A percentile compares a stretch with the other conserved stretches of the same genome.
Evolutionary conservation across 2,797 vertebrate genomes (phyloP).

Genomic region (Etheostoma perlongum): DNA sequence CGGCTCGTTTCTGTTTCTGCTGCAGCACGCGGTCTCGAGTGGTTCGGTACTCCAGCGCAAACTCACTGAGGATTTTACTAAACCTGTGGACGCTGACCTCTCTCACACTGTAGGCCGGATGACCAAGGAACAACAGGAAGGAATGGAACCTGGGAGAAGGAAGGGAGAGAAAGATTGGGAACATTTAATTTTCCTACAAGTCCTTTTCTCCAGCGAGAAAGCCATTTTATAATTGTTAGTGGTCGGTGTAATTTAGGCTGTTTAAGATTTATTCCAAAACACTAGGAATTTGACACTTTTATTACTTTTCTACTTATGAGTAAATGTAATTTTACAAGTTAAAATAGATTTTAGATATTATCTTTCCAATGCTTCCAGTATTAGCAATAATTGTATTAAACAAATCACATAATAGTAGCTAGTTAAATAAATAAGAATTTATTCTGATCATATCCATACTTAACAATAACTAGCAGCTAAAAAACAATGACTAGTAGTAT

Average conservation of each 20-base stretch:
- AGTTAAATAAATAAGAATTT: too few relatives aligned
- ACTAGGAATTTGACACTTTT: too few relatives aligned
- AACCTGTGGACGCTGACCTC: slow-evolving; percentile 95
- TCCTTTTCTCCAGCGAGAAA: neutral
- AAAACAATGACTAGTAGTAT: neutral
- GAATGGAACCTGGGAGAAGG: slow-evolving; percentile 89
- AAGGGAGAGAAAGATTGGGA: neutral
- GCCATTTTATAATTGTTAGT: neutral
- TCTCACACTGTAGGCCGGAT: slow-evolving; percentile 90
- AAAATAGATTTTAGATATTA: too few relatives aligned
- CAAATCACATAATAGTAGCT: too few relatives aligned
- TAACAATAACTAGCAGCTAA: neutral
- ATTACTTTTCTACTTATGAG: too few relatives aligned
- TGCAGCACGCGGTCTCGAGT: slow-evolving; percentile 94
- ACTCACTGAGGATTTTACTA: slow-evolving; percentile 95
- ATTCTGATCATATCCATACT: too few relatives aligned
- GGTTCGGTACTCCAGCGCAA: slow-evolving; percentile 95
- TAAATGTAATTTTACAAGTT: too few relatives aligned
- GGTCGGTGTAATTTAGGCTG: neutral
- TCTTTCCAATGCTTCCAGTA: too few relatives aligned
- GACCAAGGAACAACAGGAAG: slow-evolving; percentile 93
- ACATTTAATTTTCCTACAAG: neutral
- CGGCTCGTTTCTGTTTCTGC: slow-evolving; percentile 94
- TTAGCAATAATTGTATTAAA: too few relatives aligned
- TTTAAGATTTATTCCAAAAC: too few relatives aligned